phyloP scores from a whole-genome alignment of 2,113 vertebrate genomes.

The Panthera uncia region DNA sequence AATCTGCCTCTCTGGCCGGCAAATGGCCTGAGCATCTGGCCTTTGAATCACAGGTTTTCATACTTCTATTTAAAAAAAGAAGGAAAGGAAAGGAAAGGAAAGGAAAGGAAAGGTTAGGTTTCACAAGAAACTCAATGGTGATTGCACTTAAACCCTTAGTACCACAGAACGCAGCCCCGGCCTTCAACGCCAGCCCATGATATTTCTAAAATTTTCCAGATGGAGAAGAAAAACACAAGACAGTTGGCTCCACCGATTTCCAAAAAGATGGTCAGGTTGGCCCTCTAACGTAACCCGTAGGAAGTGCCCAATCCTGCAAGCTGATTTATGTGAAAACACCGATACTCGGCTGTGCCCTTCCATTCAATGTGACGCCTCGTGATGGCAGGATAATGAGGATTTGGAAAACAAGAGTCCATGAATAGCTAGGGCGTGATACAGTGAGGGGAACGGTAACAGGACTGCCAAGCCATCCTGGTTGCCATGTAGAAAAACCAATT shows the following conservation, averaged over 20 bases:
- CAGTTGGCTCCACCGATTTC: neutral
- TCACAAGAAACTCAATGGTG: constrained; percentile 38
- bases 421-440: constrained; percentile 35
- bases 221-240: neutral
- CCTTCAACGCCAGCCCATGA: neutral
- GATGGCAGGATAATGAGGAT: constrained; percentile 67
- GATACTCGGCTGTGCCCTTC: neutral
- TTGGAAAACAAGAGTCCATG: constrained; percentile 26
- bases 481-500: constrained; percentile 54
- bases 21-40: constrained; percentile 8
- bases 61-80: neutral
- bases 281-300: neutral
- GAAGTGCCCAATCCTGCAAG: constrained; percentile 47
- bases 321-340: neutral
- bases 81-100: no score
- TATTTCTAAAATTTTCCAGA: neutral
- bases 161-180: neutral
- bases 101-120: neutral
- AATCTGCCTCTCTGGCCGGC: neutral
- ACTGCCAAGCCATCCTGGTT: constrained; percentile 49
- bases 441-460: constrained; percentile 63
- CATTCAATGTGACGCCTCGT: constrained; percentile 50
- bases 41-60: constrained; percentile 12
- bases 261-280: constrained; percentile 34
- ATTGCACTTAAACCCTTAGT: neutral